Conservation (phyloP, 1,140 invertebrate genomes). For the Thalassaphorura encarpata region DNA sequence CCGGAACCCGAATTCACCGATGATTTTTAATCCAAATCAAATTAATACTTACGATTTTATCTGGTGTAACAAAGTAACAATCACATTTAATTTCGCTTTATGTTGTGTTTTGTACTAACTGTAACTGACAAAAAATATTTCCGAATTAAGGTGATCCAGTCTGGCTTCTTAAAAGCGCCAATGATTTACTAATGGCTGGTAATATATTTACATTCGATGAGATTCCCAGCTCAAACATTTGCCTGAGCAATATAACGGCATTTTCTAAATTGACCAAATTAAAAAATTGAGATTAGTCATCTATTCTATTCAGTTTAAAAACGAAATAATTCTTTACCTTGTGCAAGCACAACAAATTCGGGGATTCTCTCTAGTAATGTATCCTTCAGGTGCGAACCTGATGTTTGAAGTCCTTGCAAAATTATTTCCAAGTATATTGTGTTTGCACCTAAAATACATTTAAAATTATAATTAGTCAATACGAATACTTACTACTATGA, state of each 20-base stretch:
- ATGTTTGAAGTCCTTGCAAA: conserved; percentile 65
- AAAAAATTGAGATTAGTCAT: background rate
- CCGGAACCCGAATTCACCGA: too few species aligned
- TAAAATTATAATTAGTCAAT: conserved; percentile 16
- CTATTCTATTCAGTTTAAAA: background rate
- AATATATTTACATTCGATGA: conserved; percentile 65
- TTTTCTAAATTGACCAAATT: conserved; percentile 10
- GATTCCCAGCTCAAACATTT: conserved; percentile 72
- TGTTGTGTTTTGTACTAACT: too few species aligned
- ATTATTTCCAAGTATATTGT: conserved; percentile 57
- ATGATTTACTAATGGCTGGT: conserved; percentile 63
- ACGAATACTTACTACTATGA: background rate
- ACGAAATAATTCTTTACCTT: conserved; percentile 48
- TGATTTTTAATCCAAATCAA: too few species aligned
- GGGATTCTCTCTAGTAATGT: conserved; percentile 70
- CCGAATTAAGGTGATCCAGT: too few species aligned
- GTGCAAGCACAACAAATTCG: conserved; percentile 67
- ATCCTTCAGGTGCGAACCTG: conserved; percentile 58
- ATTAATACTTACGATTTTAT: too few species aligned
- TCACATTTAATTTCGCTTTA: too few species aligned
- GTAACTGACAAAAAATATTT: too few species aligned
- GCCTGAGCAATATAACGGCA: conserved; percentile 44
- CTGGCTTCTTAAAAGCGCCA: conserved; percentile 53
- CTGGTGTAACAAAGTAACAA: too few species aligned
- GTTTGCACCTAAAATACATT: conserved; percentile 39